Base-by-base conservation (phyloP, 2,888 invertebrate species). In the Lithophane socia region DNA sequence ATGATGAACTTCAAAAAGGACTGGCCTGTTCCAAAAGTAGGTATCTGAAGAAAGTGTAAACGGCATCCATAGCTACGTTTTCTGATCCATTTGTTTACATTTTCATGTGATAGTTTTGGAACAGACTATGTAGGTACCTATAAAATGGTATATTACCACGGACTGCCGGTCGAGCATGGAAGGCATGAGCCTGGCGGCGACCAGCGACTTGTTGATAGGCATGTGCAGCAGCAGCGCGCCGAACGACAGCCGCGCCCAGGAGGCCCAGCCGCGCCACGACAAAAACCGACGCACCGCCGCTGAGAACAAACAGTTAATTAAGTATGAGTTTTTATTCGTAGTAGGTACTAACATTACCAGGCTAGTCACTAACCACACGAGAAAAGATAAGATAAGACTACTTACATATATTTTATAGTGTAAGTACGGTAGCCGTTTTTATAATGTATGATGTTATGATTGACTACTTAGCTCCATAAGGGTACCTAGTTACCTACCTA, bases 171-270 rank as follows among this genome's bases (percentile, higher is more conserved):
- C 93, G 61, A 96, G 89, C 87, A 80, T 93, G 92, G 92, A 88
- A 74, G 94, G 93, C 81, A 89, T 85, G 37, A 90, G 90, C 0
- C 94, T 85, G 3, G 92, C 86, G 37, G 94, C 96, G 68, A 96
- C 92, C 83, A 94, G 91, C 78, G 93, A 88, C 91, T 94, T 95
- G 94, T 96, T 94, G 91, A 96, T 89, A 74, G 95, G 93, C 93
- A 96, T 93, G 92, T 96, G 96, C 88, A 96, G 92, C 88, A 96
- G 91, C 84, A 96, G 92, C 83, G 95, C 95, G 82, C 96, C 95
- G 93, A 94, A 96, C 63, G 96, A 95, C 84, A 96, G 94, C 83
- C 96, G 94, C 91, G 96, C 95, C 90, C 89, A 92, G 86, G 87
- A 79, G 87, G 92, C 83, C 93, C 94, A 94, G 76, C 95, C 94